Base-by-base conservation (phyloP, 2,113 vertebrate genomes). In the Raja brachyura region DNA sequence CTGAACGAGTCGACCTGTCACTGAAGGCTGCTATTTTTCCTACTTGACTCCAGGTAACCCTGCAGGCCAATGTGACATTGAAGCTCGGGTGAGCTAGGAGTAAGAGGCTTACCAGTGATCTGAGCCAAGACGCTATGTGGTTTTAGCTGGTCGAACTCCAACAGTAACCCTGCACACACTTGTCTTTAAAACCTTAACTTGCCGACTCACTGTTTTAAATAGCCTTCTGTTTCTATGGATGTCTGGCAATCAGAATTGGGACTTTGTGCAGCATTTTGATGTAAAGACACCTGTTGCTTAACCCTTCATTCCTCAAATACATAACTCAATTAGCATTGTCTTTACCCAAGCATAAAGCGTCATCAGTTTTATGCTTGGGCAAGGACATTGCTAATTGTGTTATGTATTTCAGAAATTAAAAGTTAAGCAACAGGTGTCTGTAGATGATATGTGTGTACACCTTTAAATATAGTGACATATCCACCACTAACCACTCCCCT, bases 121-220 rank as follows among this genome's bases (percentile, higher is more conserved):
- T 2, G 61, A 88, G 59, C 83, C 59, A 88, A n/a, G 3, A 88
- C 63, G 61, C 13, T 31, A 6, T 63, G 59, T 88, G 83, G 83
- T n/a, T 88, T 88, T 31, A 88, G 83, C 28, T 63, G 28, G 59
- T 63, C 63, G 63, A 88, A 86, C 81, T 86, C 56, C 56, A 86
- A 6, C 83, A 88, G 61, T 63, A 88, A 63, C 14, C 59, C n/a
- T 66, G 59, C 25, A 88, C 59, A 88, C n/a, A 63, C 56, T 31
- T 61, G 28, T 31, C 28, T 18, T 28, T 31, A 31, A 48, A 88
- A 18, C 59, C 83, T 63, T 88, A 59, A 59, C 83, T 88, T 31
- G 13, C 2, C 0, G 13, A n/a, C 25, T 14, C 5, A 61, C 11
- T 5, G 56, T 88, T 63, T 56, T 31, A 88, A 88, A 88, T 88